Percentiles rank a stretch among this genome's conserved stretches.
Evolutionary conservation across 2,797 vertebrate species (phyloP).

Genomic region (Mus caroli): DNA sequence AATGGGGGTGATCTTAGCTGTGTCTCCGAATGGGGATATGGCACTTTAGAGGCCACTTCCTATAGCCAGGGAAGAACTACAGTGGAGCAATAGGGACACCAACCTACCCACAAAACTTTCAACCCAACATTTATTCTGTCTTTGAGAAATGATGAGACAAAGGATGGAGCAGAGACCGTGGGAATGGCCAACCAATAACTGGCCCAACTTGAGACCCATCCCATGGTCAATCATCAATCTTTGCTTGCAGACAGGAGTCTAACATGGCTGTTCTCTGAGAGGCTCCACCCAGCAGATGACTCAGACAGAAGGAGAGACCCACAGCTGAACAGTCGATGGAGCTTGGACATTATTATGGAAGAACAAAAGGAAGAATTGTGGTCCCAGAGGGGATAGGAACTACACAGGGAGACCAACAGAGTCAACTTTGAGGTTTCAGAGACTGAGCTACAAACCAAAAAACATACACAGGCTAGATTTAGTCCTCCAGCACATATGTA

Average conservation of each 20-base stretch:
- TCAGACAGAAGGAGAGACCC: neutral
- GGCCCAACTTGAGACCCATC: neutral
- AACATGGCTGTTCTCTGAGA: neutral
- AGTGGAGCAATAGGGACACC: too few species aligned
- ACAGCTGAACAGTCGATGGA: neutral
- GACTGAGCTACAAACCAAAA: neutral
- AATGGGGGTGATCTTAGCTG: neutral
- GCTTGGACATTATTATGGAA: neutral
- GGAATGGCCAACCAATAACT: neutral
- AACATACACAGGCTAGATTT: neutral
- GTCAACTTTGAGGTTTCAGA: neutral
- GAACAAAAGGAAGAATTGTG: neutral
- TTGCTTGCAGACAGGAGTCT: neutral
- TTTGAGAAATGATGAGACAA: neutral
- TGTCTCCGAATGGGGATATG: neutral
- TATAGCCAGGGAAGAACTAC: too few species aligned
- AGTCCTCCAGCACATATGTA: neutral
- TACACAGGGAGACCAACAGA: neutral
- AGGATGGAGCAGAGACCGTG: neutral
- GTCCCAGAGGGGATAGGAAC: neutral
- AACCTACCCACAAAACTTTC: too few species aligned
- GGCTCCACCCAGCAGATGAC: neutral
- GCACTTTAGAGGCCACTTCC: neutral
- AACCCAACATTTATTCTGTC: neutral
- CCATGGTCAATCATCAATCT: neutral